Evolutionary conservation across 1,140 invertebrate genomes (phyloP), one percentile per base, ranked within the genome.

Genomic region (Zaprionus tsacasi): DNA sequence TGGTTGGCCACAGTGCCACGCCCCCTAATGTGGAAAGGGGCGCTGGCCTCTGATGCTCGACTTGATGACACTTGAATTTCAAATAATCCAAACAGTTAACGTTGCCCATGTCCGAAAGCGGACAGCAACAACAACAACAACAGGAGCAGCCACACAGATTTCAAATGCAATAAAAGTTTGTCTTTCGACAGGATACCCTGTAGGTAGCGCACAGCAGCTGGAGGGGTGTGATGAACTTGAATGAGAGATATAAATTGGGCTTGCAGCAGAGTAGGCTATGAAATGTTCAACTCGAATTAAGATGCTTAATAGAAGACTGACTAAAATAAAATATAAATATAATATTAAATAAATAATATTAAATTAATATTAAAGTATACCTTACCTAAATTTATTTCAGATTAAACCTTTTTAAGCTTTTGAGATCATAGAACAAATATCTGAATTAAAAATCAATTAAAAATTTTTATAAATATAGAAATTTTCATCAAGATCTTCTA

Each of bases 91-190:
- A 68, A 25, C 69, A 79, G 81, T 87, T 79, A 86, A 75, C 67
- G 59, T 15, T 33, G 13, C 58, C 71, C 58, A 69, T 40, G 57
- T 38, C 30, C 65, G 25, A 58, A 57, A 59, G 55, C 5, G 8
- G 2, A 33, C 12, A 68, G 30, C 55, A 60, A 15, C 36, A 38
- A 57, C 21, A 71, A 58, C 25, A 65, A 10, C 40, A 67, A 40
- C 50, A 66, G 12, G 40, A 55, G 38, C 15, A 74, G 60, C 52
- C 55, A 57, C 52, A 69, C 68, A 59, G 72, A 82, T 79, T 76
- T 77, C 69, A 70, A 86, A 82, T 74, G 79, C 79, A 86, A 86
- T 86, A 71, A 87, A 87, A 86, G 79, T 86, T 85, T 65, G 72
- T 75, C 78, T 70, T 69, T 56, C 30, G 13, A 35, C 30, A 38